Base-by-base conservation (phyloP, 2,888 invertebrate genomes). In the Lasioglossum malachurum region DNA sequence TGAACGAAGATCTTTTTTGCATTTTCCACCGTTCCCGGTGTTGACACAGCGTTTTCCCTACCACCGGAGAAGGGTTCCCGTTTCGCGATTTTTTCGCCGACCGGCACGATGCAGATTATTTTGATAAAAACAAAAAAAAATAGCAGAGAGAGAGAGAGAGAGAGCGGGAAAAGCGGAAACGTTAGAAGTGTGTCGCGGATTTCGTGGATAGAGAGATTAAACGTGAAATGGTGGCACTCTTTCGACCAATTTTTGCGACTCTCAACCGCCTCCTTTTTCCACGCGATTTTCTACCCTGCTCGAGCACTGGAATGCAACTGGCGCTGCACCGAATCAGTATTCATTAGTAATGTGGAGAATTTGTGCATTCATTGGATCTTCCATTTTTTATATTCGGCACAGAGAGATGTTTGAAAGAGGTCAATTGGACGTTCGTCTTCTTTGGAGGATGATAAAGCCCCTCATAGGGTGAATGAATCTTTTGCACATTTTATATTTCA, bases 41-140 rank as follows among this genome's bases (percentile, higher is more conserved):
- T 84, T 82, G 77, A 82, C 77, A 71, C 83, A 82, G 78, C 84
- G 46, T 78, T 84, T 82, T 78, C 74, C 46, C 74, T 27, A 67
- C 35, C 41, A 19, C 4, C 77, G 14, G 41, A 31, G n/a, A 14
- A 38, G 60, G 60, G 60, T 78, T 72, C 74, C 69, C 57, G 71
- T 82, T 82, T 77, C 77, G 53, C 76, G n/a, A 53, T 75, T 74
- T 67, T 53, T 76, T 46, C 10, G 46, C 46, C 49, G 49, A n/a
- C 35, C 16, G 53, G 64, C 53, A 16, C 67, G n/a, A 41, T 75
- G 84, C 74, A 78, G 69, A 78, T 82, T 71, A 82, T 71, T 16
- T 35, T 31, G 83, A 75, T 75, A 82, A 57, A 77, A 79, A 74
- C 53, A n/a, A n/a, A 53, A 53, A 53, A 53, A 53, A 10, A 53